Conservation (phyloP, 2,888 invertebrate species). For the Drosophila nr. perissopoda region DNA sequence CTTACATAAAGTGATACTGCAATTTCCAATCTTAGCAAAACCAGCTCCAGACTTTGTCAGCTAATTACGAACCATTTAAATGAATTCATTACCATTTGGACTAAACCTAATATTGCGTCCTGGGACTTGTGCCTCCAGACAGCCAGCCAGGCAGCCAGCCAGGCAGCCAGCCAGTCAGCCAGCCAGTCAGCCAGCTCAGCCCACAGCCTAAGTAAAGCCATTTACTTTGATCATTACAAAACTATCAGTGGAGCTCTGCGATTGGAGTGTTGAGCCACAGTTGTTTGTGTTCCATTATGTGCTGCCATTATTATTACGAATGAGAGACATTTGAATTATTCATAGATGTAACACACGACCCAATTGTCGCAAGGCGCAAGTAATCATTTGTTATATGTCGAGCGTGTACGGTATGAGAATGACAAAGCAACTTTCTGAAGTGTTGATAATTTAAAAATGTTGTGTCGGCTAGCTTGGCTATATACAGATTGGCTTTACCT, state of each 20-base stretch:
- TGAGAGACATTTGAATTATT: slow-evolving; percentile 69
- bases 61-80: slow-evolving; percentile 78
- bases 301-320: slow-evolving; percentile 60
- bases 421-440: not conserved
- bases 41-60: slow-evolving; percentile 31
- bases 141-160: not conserved
- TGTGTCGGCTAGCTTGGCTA: not conserved
- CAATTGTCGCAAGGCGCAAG: slow-evolving; percentile 57
- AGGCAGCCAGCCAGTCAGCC: not conserved
- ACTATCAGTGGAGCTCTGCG: slow-evolving; percentile 58
- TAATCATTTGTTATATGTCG: slow-evolving; percentile 34
- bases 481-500: not conserved
- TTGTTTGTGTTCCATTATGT: slow-evolving; percentile 67
- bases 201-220: slow-evolving; percentile 50
- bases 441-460: not conserved
- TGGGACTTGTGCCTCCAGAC: slow-evolving; percentile 21
- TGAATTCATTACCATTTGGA: slow-evolving; percentile 72
- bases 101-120: slow-evolving; percentile 46
- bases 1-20: slow-evolving; percentile 30
- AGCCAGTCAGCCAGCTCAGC: not conserved
- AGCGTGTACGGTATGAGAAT: slow-evolving; percentile 7
- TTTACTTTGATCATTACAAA: slow-evolving; percentile 78
- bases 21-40: slow-evolving; percentile 22
- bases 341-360: slow-evolving; percentile 61
- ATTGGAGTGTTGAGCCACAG: slow-evolving; percentile 18